Evolutionary conservation across 2,888 invertebrate species (phyloP).

Genomic region (Phorcus lineatus): DNA sequence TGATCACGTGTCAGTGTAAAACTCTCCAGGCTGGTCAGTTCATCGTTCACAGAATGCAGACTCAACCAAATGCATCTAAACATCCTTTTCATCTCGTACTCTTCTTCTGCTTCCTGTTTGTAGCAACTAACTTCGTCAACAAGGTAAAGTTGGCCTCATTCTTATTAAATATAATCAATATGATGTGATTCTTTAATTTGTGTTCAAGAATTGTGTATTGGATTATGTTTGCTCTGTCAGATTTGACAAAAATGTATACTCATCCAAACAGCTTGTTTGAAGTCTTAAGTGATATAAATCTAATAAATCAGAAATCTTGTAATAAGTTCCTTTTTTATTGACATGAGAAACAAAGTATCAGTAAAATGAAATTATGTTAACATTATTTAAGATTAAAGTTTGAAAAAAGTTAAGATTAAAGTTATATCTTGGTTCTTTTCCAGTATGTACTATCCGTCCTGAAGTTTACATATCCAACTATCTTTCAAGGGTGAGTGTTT

Average conservation of each 20-base stretch:
- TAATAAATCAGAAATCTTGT: too few species aligned
- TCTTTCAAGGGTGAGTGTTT: slow-evolving; percentile 68
- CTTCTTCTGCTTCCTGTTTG: slow-evolving; percentile 52
- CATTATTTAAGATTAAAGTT: too few species aligned
- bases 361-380: too few species aligned
- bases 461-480: slow-evolving; percentile 68
- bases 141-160: slow-evolving; percentile 51
- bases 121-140: slow-evolving; percentile 64
- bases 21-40: too few species aligned
- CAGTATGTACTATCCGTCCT: slow-evolving; percentile 68
- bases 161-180: not conserved
- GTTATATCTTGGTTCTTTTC: slow-evolving; percentile 28
- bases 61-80: not conserved
- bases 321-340: too few species aligned
- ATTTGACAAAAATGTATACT: not conserved
- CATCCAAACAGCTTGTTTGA: too few species aligned
- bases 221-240: not conserved
- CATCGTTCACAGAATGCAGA: too few species aligned
- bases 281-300: too few species aligned
- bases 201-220: not conserved
- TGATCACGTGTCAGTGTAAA: too few species aligned
- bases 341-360: too few species aligned
- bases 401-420: too few species aligned
- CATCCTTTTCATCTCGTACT: slow-evolving; percentile 33
- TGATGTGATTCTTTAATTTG: too few species aligned